These are phyloP conservation scores for Aleiodes alternator DNA, from an alignment of 2,888 invertebrate genomes.

Conservation along the genomic window DNA sequence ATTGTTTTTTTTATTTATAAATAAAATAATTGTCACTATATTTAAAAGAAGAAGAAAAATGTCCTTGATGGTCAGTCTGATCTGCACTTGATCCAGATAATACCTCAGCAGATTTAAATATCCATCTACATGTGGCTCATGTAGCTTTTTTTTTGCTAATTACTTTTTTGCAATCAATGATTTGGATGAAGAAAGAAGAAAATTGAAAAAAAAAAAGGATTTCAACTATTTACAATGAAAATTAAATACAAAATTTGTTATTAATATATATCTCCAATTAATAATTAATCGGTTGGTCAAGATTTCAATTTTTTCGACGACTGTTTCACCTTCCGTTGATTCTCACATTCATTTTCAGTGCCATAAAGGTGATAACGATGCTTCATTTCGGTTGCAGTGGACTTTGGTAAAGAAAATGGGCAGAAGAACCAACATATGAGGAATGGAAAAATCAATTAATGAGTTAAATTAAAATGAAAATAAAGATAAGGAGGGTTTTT, in stretches of 20 bases:
- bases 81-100: background rate
- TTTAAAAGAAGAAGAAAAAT: background rate
- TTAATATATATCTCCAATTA: slow-evolving; percentile 6
- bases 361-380: slow-evolving; percentile 77
- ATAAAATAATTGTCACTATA: slow-evolving; percentile 1
- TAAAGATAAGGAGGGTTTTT: slow-evolving; percentile 38
- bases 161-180: too few relatives aligned
- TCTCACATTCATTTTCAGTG: slow-evolving; percentile 70
- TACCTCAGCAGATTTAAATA: background rate
- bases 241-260: slow-evolving; percentile 11
- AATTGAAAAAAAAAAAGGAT: background rate
- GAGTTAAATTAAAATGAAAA: slow-evolving; percentile 48
- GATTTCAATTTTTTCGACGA: slow-evolving; percentile 37
- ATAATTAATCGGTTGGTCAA: slow-evolving; percentile 44
- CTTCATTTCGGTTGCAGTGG: slow-evolving; percentile 77
- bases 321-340: slow-evolving; percentile 70
- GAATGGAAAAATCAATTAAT: slow-evolving; percentile 55
- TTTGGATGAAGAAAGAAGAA: background rate
- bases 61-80: background rate
- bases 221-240: slow-evolving; percentile 8
- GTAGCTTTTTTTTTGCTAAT: background rate
- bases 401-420: slow-evolving; percentile 67
- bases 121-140: background rate
- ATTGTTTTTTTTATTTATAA: background rate
- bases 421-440: slow-evolving; percentile 51